Conservation (phyloP, 1,140 invertebrate species). For the Temnothorax longispinosus region DNA sequence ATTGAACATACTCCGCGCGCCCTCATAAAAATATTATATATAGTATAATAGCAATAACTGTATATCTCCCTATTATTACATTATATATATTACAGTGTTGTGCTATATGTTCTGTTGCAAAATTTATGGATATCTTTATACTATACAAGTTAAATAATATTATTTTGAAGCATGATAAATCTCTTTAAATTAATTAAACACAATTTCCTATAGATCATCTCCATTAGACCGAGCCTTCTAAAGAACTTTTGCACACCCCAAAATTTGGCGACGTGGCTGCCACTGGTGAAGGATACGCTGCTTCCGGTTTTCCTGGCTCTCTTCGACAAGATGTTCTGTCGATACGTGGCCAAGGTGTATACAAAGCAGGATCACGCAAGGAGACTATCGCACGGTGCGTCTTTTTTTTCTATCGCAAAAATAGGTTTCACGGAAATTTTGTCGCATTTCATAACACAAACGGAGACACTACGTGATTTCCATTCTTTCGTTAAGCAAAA, state of each 20-base stretch:
- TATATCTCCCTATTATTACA: background rate
- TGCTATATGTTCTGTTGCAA: background rate
- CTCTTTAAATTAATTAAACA: background rate
- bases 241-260: constrained; percentile 79
- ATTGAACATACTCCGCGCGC: background rate
- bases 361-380: constrained; percentile 80
- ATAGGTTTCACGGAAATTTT: background rate
- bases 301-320: constrained; percentile 85
- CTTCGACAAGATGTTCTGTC: constrained; percentile 85
- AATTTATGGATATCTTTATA: background rate
- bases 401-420: background rate
- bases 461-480: constrained; percentile 20
- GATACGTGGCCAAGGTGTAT: constrained; percentile 84
- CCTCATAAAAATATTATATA: constrained; percentile 9
- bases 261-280: constrained; percentile 84
- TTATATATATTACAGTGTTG: background rate
- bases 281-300: constrained; percentile 84
- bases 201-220: constrained; percentile 78
- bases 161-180: background rate
- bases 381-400: constrained; percentile 79
- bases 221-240: constrained; percentile 81
- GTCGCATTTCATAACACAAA: background rate
- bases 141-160: background rate
- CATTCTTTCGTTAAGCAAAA: constrained; percentile 49
- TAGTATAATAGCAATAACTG: constrained; percentile 1